phyloP scores from a whole-genome alignment of 2,113 vertebrate species.

The Herpailurus yagouaroundi region DNA sequence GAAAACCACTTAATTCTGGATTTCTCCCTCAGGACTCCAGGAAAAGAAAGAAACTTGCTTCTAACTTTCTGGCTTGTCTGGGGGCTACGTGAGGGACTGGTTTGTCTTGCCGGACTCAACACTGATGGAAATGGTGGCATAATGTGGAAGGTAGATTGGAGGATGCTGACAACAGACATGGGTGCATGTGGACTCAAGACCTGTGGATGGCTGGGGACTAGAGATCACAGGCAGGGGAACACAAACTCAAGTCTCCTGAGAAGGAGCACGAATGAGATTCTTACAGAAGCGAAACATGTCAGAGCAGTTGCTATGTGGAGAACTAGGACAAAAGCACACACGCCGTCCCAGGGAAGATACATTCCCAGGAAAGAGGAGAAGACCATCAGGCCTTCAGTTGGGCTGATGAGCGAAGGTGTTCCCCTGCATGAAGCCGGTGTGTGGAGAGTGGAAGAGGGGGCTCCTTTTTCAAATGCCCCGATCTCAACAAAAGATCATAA shows the following conservation, averaged over 20 bases:
- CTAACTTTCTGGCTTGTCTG: neutral
- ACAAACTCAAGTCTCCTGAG: neutral
- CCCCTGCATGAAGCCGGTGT: neutral
- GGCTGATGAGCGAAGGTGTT: neutral
- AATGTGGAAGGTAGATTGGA: neutral
- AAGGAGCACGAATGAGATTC: neutral
- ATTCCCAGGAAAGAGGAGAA: neutral
- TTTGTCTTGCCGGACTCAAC: neutral
- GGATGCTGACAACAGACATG: neutral
- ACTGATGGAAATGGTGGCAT: neutral
- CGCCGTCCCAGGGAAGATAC: no score
- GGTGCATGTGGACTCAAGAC: neutral
- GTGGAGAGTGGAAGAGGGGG: neutral
- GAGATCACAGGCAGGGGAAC: neutral
- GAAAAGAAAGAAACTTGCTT: neutral
- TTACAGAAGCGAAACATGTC: neutral
- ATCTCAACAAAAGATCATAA: neutral
- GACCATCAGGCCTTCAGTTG: neutral
- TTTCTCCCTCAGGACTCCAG: neutral
- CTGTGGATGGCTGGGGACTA: rapidly evolving
- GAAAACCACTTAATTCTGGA: neutral
- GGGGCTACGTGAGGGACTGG: neutral
- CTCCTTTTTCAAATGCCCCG: neutral
- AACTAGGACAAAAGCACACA: neutral
- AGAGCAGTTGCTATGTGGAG: neutral